Conservation (phyloP, 2,888 invertebrate genomes). For the Pseudococcus viburni region DNA sequence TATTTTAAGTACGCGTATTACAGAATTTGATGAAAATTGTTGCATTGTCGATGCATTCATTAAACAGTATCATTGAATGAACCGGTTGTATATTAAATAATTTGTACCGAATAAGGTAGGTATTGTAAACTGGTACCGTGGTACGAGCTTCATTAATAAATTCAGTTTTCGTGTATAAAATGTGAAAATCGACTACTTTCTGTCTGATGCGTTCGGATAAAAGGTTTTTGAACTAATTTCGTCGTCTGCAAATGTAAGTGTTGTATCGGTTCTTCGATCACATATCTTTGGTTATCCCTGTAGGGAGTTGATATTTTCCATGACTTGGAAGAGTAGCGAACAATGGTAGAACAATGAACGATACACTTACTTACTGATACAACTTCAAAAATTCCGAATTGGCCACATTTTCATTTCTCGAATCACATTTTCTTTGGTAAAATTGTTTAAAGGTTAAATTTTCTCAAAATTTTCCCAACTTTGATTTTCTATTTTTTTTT, state of each 20-base stretch:
- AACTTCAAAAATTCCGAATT: no score
- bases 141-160: slow-evolving; percentile 27
- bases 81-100: slow-evolving; percentile 47
- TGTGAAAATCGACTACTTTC: slow-evolving; percentile 17
- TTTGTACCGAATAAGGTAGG: slow-evolving; percentile 40
- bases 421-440: no score
- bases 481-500: no score
- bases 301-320: no score
- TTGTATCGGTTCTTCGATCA: background rate
- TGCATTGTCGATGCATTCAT: slow-evolving; percentile 38
- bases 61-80: slow-evolving; percentile 8
- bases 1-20: slow-evolving; percentile 25
- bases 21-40: slow-evolving; percentile 41
- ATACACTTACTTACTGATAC: no score
- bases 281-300: no score
- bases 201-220: background rate
- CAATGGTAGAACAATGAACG: no score
- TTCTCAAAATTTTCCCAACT: no score
- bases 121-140: slow-evolving; percentile 9
- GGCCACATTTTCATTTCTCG: no score
- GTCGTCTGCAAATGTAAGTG: background rate
- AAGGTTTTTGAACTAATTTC: slow-evolving; percentile 8
- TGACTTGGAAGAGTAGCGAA: no score
- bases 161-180: background rate
- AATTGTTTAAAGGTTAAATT: no score